phyloP scores from a whole-genome alignment of 1,140 invertebrate species.

The Drusus annulatus region DNA sequence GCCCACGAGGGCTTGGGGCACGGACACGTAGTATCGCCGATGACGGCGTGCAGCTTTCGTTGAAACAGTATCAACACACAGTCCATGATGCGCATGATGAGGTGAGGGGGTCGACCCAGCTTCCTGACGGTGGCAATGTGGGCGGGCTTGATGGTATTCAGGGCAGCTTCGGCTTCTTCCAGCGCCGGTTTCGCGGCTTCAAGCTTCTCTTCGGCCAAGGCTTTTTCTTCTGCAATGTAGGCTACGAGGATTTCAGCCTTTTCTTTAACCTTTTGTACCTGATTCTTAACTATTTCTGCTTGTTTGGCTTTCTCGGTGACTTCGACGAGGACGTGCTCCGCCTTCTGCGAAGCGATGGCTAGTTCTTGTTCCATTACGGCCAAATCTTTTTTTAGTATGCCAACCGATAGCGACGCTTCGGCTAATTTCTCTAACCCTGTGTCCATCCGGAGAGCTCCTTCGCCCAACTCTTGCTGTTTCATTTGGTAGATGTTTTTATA shows the following conservation, averaged over 20 bases:
- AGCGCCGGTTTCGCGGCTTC: constrained; percentile 93
- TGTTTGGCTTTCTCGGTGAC: constrained; percentile 93
- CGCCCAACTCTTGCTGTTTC: constrained; percentile 90
- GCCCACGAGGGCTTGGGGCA: constrained; percentile 96
- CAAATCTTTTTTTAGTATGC: constrained; percentile 91
- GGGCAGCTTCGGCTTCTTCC: constrained; percentile 94
- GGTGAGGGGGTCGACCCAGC: constrained; percentile 92
- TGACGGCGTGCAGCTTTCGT: constrained; percentile 85
- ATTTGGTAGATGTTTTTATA: constrained; percentile 95
- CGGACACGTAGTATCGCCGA: constrained; percentile 84
- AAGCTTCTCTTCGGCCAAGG: constrained; percentile 90
- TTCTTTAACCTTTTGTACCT: constrained; percentile 95
- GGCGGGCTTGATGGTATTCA: constrained; percentile 97
- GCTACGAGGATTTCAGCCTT: constrained; percentile 93
- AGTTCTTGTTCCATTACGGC: constrained; percentile 95
- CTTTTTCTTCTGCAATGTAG: constrained; percentile 93
- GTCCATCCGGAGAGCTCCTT: constrained; percentile 93
- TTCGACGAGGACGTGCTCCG: constrained; percentile 88
- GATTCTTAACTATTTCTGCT: constrained; percentile 95
- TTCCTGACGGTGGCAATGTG: constrained; percentile 97
- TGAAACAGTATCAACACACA: constrained; percentile 95
- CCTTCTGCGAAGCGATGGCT: constrained; percentile 89
- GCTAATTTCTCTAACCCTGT: constrained; percentile 93
- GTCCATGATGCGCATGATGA: constrained; percentile 99
- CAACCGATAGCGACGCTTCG: constrained; percentile 94